Base-by-base conservation (phyloP, 1,140 invertebrate species). In the Meloidogyne hapla region DNA sequence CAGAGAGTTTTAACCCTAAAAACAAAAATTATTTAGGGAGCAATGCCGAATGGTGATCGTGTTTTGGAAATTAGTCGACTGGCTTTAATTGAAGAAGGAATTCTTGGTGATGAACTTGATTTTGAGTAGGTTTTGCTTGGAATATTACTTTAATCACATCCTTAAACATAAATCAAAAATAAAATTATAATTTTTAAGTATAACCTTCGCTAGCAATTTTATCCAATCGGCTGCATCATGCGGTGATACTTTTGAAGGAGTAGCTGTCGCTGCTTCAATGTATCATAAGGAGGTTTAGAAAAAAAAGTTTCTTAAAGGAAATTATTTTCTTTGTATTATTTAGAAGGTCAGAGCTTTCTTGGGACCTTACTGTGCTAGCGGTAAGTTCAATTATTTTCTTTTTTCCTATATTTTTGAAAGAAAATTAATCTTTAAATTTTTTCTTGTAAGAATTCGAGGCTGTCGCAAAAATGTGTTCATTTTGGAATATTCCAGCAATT, bases 401-500 rank as follows among this genome's bases (percentile, higher is more conserved):
- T n/a, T n/a, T n/a, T n/a, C n/a, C n/a, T n/a, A n/a, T n/a, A n/a
- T n/a, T n/a, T n/a, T n/a, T n/a, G n/a, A 67, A 69, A 61, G 15
- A 12, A 26, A 1, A 63, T 48, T 40, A 4, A 62, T 71, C 8
- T 38, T 38, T 26, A 21, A 25, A 77, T 23, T 72, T n/a, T 69
- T 63, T 12, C 21, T 33, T 68, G 68, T 69, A 74, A 80, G 84
- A 85, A 69, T 64, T 85, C 65, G 84, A 85, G 48, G 85, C 84
- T 25, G 84, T 85, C 15, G 82, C 81, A 10, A 87, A 87, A 71
- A 85, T 85, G 84, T 79, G 78, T 8, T 75, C 84, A 5, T 85
- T 85, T 66, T 85, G 84, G 84, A 87, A 85, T 70, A 83, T 85
- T 71, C 84, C 84, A n/a, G 77, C 86, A 12, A 85, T 87, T 42